These are phyloP conservation scores for Epirrhoe tristata DNA, from an alignment of 2,888 invertebrate species.

Conservation along the genomic window DNA sequence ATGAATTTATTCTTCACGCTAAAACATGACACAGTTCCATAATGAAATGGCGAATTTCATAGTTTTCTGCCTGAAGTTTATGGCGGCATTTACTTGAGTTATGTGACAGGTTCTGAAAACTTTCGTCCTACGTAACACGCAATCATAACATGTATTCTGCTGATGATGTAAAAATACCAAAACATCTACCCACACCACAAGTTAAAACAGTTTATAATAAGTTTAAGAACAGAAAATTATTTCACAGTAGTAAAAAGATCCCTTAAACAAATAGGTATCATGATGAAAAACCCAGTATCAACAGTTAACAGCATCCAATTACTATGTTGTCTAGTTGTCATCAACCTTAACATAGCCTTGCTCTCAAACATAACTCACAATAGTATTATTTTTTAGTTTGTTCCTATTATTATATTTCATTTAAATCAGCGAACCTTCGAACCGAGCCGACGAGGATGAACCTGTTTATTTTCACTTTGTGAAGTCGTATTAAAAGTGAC, in stretches of 20 bases:
- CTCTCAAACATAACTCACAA: slow-evolving; percentile 39
- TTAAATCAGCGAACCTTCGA: slow-evolving; percentile 57
- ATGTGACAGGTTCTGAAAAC: slow-evolving; percentile 39
- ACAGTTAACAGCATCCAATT: slow-evolving; percentile 38
- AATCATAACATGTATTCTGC: slow-evolving; percentile 38
- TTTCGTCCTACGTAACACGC: slow-evolving; percentile 42
- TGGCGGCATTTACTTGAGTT: slow-evolving; percentile 43
- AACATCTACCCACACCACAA: slow-evolving; percentile 36
- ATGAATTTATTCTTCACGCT: slow-evolving; percentile 74
- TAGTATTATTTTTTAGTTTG: slow-evolving; percentile 16
- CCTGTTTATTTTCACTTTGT: slow-evolving; percentile 54
- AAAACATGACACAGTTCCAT: slow-evolving; percentile 78
- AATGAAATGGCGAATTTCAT: slow-evolving; percentile 53
- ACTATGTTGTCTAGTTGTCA: slow-evolving; percentile 53
- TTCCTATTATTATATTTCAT: slow-evolving; percentile 55
- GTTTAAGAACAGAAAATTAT: slow-evolving; percentile 26
- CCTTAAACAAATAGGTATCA: background rate
- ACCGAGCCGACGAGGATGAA: slow-evolving; percentile 50
- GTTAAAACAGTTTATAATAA: slow-evolving; percentile 38
- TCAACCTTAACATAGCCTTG: slow-evolving; percentile 56
- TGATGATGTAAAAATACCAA: slow-evolving; percentile 42
- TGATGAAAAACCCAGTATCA: background rate
- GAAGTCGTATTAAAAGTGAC: slow-evolving; percentile 51
- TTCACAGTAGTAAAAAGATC: background rate
- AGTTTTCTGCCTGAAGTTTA: slow-evolving; percentile 44